Conservation (phyloP, 2,797 vertebrate species). For the Falco novaeseelandiae region DNA sequence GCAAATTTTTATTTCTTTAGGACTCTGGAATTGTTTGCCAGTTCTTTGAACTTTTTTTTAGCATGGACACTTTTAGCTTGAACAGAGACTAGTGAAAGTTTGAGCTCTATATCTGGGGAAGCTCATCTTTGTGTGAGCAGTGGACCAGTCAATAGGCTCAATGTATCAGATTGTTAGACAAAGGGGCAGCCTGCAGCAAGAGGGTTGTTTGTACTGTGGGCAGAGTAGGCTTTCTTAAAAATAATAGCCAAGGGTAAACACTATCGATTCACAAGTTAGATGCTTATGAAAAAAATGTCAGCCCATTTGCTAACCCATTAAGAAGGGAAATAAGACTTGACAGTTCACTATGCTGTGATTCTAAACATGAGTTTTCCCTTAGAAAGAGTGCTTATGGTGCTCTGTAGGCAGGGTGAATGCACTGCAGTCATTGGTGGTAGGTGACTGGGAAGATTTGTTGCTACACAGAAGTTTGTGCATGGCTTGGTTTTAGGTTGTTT, state of each 20-base stretch:
- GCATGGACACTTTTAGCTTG: neutral
- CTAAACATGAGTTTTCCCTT: constrained; percentile 10
- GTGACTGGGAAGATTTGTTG: constrained; percentile 3
- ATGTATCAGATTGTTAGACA: neutral
- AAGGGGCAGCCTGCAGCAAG: constrained; percentile 40
- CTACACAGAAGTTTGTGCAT: neutral
- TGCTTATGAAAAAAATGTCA: constrained; percentile 20
- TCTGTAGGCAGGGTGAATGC: neutral
- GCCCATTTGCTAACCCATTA: neutral
- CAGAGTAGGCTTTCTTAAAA: constrained; percentile 34
- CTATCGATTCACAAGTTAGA: constrained; percentile 22
- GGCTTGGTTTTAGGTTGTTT: constrained; percentile 4
- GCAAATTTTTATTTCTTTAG: neutral
- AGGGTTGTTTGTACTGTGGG: constrained; percentile 43
- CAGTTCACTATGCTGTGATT: constrained; percentile 23
- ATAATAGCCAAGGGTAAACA: constrained; percentile 46
- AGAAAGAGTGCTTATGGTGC: neutral
- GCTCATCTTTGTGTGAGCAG: neutral
- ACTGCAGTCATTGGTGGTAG: neutral
- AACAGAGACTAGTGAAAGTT: constrained; percentile 14
- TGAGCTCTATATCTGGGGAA: neutral
- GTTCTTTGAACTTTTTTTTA: neutral
- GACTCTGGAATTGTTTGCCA: neutral
- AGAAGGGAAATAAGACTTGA: constrained; percentile 44
- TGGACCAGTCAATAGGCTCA: neutral